Evolutionary conservation across 2,113 vertebrate genomes (phyloP).

Genomic region (Galbula dea): DNA sequence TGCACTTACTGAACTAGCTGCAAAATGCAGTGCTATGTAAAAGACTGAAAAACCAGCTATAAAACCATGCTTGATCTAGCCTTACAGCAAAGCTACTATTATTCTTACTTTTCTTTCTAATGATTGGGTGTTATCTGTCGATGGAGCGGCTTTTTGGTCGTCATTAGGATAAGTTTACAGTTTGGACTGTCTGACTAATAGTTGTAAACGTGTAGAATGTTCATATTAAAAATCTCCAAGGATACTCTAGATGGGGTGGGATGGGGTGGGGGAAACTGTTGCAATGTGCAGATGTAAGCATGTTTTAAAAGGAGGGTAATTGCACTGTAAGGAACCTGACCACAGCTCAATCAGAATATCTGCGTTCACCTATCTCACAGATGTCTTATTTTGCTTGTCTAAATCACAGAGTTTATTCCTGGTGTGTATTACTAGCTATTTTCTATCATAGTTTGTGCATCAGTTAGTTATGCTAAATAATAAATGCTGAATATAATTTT

Average conservation of each 20-base stretch:
- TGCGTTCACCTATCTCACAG: conserved; percentile 55
- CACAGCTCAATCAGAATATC: conserved; percentile 48
- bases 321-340: conserved; percentile 54
- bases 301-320: conserved; percentile 53
- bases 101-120: conserved; percentile 53
- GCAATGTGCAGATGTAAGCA: conserved; percentile 61
- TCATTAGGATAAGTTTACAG: conserved; percentile 42
- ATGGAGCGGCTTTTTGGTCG: conserved; percentile 10
- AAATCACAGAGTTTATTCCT: conserved; percentile 56
- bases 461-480: conserved; percentile 64
- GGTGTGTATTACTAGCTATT: conserved; percentile 55
- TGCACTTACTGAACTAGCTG: conserved; percentile 65
- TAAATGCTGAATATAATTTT: conserved; percentile 76
- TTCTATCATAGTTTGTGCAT: conserved; percentile 62
- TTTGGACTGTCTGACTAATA: conserved; percentile 43
- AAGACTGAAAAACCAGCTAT: conserved; percentile 57
- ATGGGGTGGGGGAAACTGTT: conserved; percentile 47
- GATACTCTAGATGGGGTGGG: conserved; percentile 66
- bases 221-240: conserved; percentile 65
- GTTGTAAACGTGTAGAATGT: conserved; percentile 73
- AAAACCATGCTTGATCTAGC: conserved; percentile 68
- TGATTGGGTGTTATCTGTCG: conserved; percentile 36
- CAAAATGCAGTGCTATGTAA: conserved; percentile 45
- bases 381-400: conserved; percentile 57
- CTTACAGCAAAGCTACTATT: conserved; percentile 70